Percentiles rank a stretch among this genome's conserved stretches.
These are phyloP conservation scores for Phoebastria nigripes DNA, from an alignment of 2,797 vertebrate genomes.

Conservation along the genomic window DNA sequence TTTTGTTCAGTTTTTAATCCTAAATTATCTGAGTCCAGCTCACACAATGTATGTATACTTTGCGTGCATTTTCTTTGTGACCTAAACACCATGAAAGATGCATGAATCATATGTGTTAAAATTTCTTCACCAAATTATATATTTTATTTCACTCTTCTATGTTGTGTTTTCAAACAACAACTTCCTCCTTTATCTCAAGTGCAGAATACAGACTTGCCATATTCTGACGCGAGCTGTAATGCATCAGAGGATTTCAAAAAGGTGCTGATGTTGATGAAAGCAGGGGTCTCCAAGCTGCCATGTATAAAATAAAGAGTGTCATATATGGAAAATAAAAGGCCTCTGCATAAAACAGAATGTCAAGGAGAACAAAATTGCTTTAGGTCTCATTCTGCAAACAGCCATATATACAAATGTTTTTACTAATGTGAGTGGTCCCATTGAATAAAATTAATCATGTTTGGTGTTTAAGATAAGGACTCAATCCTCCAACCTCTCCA, in stretches of 20 bases:
- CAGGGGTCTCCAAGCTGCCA: neutral
- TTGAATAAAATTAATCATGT: neutral
- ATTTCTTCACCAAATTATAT: neutral
- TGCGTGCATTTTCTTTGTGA: neutral
- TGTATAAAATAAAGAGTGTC: neutral
- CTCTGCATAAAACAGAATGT: neutral
- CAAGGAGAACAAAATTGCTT: neutral
- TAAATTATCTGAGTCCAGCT: neutral
- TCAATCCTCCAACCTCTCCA: neutral
- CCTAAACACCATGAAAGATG: neutral
- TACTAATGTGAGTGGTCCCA: neutral
- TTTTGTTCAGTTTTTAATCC: constrained; percentile 29
- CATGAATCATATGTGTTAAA: neutral
- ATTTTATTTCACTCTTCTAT: neutral
- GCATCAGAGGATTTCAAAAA: neutral
- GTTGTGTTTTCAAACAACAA: neutral
- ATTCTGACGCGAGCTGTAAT: neutral
- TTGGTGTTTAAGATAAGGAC: neutral
- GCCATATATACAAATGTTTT: neutral
- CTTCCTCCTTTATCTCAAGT: neutral
- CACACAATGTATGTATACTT: neutral
- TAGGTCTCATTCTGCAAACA: neutral
- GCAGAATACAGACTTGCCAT: neutral
- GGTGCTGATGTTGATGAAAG: neutral
- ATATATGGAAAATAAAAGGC: neutral